phyloP scores from a whole-genome alignment of 2,113 vertebrate genomes.

The Phainopepla nitens region DNA sequence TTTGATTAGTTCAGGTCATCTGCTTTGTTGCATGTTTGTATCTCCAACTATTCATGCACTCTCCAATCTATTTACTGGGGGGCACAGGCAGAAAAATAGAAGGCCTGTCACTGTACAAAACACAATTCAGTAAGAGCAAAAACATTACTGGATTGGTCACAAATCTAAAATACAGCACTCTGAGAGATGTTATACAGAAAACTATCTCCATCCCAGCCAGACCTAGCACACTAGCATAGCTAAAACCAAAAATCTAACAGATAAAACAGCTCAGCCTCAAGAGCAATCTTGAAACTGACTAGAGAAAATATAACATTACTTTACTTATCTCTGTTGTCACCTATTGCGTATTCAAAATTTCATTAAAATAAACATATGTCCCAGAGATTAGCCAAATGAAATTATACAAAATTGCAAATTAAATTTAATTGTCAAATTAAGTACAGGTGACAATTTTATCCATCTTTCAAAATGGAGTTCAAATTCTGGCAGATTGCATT shows the following conservation, averaged over 20 bases:
- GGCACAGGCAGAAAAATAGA: background rate
- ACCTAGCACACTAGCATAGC: background rate
- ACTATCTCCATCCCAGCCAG: background rate
- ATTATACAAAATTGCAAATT: background rate
- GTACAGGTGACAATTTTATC: background rate
- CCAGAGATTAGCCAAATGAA: background rate
- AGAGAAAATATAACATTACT: background rate
- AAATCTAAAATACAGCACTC: background rate
- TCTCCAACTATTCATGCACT: background rate
- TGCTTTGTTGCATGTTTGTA: background rate
- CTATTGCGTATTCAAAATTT: background rate
- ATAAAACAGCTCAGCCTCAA: background rate
- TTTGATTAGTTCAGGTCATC: background rate
- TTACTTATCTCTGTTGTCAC: background rate
- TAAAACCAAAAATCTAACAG: background rate
- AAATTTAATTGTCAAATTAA: background rate
- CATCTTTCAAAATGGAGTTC: background rate
- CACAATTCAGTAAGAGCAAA: background rate
- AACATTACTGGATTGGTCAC: background rate
- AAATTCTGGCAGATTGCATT: background rate
- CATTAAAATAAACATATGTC: background rate
- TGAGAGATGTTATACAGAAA: background rate
- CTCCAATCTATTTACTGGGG: background rate
- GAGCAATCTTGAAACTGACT: background rate
- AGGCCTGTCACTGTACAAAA: background rate